A percentile compares a stretch with the other conserved stretches of the same genome.
These are phyloP conservation scores for Osedax frankpressi DNA, from an alignment of 2,888 invertebrate genomes.

Conservation along the genomic window DNA sequence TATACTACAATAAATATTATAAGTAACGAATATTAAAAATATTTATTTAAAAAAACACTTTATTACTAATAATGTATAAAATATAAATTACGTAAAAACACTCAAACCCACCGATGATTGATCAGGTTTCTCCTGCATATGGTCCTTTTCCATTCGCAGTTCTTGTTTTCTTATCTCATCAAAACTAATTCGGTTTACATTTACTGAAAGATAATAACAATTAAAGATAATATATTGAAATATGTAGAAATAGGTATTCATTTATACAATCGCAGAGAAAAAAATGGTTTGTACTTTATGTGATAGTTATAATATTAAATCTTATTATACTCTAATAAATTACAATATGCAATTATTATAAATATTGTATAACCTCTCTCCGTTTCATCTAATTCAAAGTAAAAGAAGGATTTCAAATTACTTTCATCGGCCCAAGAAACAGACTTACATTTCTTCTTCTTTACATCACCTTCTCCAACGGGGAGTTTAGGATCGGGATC, in stretches of 20 bases:
- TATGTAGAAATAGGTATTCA: neutral
- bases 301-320: no score
- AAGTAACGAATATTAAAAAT: no score
- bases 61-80: no score
- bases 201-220: neutral
- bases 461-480: neutral
- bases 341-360: neutral
- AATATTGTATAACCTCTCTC: slow-evolving; percentile 54
- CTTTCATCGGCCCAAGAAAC: slow-evolving; percentile 65
- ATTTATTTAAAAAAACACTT: no score
- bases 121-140: neutral
- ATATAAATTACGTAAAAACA: no score
- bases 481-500: neutral
- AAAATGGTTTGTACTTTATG: no score
- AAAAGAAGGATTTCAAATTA: slow-evolving; percentile 67
- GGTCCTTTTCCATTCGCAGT: neutral
- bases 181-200: neutral
- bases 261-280: no score
- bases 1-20: neutral
- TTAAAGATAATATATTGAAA: neutral
- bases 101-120: no score
- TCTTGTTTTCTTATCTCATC: neutral
- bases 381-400: slow-evolving; percentile 85
- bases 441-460: slow-evolving; percentile 48
- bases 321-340: neutral